These are phyloP conservation scores for Philaenus spumarius DNA, from an alignment of 1,140 invertebrate genomes.

Conservation along the genomic window DNA sequence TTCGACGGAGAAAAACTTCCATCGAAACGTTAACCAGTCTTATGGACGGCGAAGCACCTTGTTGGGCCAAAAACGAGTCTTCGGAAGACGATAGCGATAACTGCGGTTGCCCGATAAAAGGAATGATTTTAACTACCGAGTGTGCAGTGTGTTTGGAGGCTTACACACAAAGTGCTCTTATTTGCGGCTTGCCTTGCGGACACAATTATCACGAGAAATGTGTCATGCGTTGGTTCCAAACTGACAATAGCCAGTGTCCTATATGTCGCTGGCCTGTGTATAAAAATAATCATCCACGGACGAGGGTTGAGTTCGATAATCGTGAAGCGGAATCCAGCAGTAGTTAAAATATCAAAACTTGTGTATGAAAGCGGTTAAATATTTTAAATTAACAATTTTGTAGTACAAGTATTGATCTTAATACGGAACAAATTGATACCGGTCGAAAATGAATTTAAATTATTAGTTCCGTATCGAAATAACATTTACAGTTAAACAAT, in stretches of 20 bases:
- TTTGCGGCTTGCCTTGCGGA: conserved; percentile 49
- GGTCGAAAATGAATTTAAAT: too few relatives aligned
- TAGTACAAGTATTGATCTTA: too few relatives aligned
- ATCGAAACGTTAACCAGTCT: conserved; percentile 1
- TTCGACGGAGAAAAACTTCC: background rate
- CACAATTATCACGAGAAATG: conserved; percentile 48
- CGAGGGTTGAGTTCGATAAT: too few relatives aligned
- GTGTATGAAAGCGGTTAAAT: too few relatives aligned
- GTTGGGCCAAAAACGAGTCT: background rate
- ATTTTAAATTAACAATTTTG: too few relatives aligned
- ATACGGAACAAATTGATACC: too few relatives aligned
- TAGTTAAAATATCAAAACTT: too few relatives aligned
- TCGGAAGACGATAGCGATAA: conserved; percentile 5
- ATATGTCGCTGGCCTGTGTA: conserved; percentile 50
- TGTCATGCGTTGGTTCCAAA: conserved; percentile 44
- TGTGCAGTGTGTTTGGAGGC: conserved; percentile 50
- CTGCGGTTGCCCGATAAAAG: conserved; percentile 3
- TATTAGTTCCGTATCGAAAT: too few relatives aligned
- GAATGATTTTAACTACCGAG: conserved; percentile 30
- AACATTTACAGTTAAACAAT: too few relatives aligned
- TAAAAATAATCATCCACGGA: conserved; percentile 22
- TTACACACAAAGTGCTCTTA: conserved; percentile 35
- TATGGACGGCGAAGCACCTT: conserved; percentile 14
- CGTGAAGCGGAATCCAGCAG: too few relatives aligned
- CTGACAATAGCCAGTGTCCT: conserved; percentile 49